These are phyloP conservation scores for Aplocera efformata DNA, from an alignment of 2,888 invertebrate species.

Conservation along the genomic window DNA sequence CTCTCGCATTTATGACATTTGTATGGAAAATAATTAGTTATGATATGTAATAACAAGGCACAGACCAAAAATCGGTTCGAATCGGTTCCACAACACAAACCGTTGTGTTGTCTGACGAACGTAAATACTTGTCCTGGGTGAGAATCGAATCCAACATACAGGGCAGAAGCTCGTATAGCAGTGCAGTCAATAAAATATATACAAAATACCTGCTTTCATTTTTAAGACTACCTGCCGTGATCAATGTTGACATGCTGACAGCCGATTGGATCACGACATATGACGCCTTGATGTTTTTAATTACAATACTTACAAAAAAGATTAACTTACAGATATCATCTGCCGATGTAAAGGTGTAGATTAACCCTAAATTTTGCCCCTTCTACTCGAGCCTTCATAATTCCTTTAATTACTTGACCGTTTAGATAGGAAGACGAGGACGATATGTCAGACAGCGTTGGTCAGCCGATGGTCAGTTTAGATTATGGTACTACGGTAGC, in stretches of 20 bases:
- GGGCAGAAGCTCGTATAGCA: too few relatives aligned
- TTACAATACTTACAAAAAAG: conserved; percentile 55
- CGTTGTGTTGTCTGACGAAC: too few relatives aligned
- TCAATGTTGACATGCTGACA: conserved; percentile 11
- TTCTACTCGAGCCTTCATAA: conserved; percentile 36
- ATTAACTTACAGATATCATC: conserved; percentile 58
- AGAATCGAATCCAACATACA: too few relatives aligned
- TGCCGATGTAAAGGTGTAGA: conserved; percentile 73
- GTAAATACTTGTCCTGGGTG: too few relatives aligned
- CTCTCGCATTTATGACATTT: too few relatives aligned
- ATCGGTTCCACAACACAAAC: too few relatives aligned
- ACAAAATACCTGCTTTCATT: background rate
- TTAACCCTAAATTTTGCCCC: conserved; percentile 64
- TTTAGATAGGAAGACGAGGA: conserved; percentile 40
- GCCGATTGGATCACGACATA: conserved; percentile 63
- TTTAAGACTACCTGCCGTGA: conserved; percentile 6
- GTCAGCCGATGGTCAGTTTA: conserved; percentile 33
- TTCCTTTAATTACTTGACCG: conserved; percentile 47
- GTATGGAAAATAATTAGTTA: too few relatives aligned
- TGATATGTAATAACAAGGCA: too few relatives aligned
- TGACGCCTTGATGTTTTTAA: conserved; percentile 62
- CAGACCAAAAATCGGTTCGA: too few relatives aligned
- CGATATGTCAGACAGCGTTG: conserved; percentile 23
- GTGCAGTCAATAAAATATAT: too few relatives aligned
- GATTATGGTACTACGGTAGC: conserved; percentile 32